phyloP scores from a whole-genome alignment of 2,797 vertebrate genomes.

The Oreochromis mossambicus region DNA sequence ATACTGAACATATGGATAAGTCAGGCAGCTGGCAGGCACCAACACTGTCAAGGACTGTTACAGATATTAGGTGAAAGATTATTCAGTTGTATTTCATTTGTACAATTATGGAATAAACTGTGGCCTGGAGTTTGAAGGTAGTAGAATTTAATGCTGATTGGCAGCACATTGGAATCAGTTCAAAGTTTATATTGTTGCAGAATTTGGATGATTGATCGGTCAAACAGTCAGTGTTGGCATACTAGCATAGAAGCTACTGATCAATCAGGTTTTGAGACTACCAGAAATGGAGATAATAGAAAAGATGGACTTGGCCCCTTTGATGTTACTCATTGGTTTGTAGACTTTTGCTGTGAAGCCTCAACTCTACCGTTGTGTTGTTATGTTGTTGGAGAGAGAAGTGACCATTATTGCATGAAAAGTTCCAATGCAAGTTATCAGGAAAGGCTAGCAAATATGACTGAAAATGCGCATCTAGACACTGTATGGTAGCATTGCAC shows the following conservation, averaged over 20 bases:
- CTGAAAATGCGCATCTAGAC: neutral
- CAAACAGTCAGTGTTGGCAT: neutral
- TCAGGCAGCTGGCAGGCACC: conserved; percentile 1
- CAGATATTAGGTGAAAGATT: conserved; percentile 17
- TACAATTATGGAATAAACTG: conserved; percentile 18
- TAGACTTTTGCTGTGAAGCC: neutral
- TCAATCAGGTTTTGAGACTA: neutral
- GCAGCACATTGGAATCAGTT: neutral
- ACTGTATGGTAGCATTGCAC: neutral
- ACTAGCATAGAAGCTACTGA: neutral
- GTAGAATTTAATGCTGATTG: conserved; percentile 20
- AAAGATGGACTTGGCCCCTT: neutral
- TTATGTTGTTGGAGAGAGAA: neutral
- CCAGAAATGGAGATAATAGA: neutral
- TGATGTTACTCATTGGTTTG: neutral
- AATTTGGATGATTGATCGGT: neutral
- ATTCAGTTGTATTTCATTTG: conserved; percentile 37
- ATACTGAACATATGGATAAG: conserved; percentile 18
- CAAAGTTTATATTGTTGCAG: neutral
- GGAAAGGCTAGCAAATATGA: neutral
- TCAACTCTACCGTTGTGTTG: accelerated
- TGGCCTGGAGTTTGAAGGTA: neutral
- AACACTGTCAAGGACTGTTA: neutral
- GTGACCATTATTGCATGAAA: neutral
- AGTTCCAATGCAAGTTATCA: neutral